Evolutionary conservation across 2,797 vertebrate genomes (phyloP).

Genomic region (Scolopax rusticola): DNA sequence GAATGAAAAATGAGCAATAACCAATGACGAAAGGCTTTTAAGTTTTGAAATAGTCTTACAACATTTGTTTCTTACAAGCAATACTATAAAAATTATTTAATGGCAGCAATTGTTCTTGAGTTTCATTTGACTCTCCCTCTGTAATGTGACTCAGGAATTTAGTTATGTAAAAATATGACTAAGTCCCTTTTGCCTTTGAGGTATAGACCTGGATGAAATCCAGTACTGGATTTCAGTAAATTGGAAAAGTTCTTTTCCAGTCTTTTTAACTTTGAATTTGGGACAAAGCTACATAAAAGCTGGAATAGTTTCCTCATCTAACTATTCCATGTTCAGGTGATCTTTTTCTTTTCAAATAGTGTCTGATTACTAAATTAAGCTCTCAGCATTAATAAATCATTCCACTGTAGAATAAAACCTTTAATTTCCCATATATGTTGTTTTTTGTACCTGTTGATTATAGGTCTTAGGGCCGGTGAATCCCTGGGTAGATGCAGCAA

Average conservation of each 20-base stretch:
- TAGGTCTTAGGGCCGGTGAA: not conserved
- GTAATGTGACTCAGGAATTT: constrained; percentile 48
- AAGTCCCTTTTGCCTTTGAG: constrained; percentile 46
- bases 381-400: constrained; percentile 10
- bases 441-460: not conserved
- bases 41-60: constrained; percentile 21
- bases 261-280: constrained; percentile 61
- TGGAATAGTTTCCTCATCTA: not conserved
- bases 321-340: not conserved
- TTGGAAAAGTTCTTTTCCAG: constrained; percentile 64
- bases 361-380: not conserved
- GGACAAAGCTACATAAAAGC: constrained; percentile 38
- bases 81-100: not conserved
- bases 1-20: constrained; percentile 7
- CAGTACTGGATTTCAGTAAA: constrained; percentile 63
- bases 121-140: constrained; percentile 35
- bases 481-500: not conserved
- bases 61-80: constrained; percentile 42
- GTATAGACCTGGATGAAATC: constrained; percentile 52
- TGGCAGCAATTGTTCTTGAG: constrained; percentile 14
- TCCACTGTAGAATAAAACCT: not conserved
- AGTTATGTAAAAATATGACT: constrained; percentile 48
- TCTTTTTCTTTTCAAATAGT: not conserved
- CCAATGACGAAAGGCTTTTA: not conserved
- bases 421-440: not conserved